phyloP scores from a whole-genome alignment of 2,797 vertebrate species.

The Carduelis carduelis region DNA sequence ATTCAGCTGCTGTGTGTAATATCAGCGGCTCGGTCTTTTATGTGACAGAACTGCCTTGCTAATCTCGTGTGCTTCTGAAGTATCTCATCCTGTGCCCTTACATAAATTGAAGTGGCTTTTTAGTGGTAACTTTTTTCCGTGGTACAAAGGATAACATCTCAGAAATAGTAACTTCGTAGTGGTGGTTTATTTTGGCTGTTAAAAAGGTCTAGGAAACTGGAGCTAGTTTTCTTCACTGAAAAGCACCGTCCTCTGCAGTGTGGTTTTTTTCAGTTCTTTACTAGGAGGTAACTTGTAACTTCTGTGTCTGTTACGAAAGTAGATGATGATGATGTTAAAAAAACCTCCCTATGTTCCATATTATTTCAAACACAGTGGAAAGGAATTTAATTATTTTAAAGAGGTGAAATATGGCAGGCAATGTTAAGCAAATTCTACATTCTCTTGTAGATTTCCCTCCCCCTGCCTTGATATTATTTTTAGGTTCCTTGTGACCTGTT shows the following conservation, averaged over 20 bases:
- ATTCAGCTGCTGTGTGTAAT: fast-evolving
- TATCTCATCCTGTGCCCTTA: not conserved
- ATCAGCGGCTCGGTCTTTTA: fast-evolving
- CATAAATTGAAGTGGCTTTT: not conserved
- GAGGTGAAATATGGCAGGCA: not conserved
- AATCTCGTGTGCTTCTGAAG: fast-evolving
- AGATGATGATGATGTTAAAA: not conserved
- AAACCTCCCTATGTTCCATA: fast-evolving
- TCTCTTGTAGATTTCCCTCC: not conserved
- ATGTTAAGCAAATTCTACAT: not conserved
- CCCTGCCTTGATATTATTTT: constrained; percentile 17
- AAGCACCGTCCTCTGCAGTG: fast-evolving
- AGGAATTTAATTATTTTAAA: not conserved
- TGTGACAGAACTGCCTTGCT: not conserved
- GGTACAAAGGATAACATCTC: not conserved
- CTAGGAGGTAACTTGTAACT: not conserved
- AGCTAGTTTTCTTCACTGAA: not conserved
- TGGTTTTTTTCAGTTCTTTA: not conserved
- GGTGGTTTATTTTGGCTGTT: not conserved
- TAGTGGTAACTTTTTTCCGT: not conserved
- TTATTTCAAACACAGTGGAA: not conserved
- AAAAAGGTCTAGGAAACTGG: not conserved
- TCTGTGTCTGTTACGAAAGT: not conserved
- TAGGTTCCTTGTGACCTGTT: constrained; percentile 40
- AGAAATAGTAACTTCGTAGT: not conserved